Percentiles rank a stretch among this genome's conserved stretches.
Conservation (phyloP, 2,797 vertebrate species). For the Spinus pinus region DNA sequence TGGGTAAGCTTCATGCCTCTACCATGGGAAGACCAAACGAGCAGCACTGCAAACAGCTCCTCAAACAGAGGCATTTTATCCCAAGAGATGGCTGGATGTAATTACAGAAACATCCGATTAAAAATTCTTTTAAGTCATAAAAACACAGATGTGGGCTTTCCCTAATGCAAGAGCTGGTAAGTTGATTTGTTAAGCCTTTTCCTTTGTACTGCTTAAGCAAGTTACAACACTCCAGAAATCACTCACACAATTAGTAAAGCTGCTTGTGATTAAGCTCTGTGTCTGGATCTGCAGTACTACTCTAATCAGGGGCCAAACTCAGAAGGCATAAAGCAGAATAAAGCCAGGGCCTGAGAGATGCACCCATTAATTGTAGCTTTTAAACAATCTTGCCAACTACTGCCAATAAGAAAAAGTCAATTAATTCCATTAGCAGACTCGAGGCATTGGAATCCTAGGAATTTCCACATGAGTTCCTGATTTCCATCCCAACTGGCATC, state of each 20-base stretch:
- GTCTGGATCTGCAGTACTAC: background rate
- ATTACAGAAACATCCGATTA: constrained; percentile 34
- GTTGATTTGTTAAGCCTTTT: constrained; percentile 4
- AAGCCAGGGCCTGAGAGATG: background rate
- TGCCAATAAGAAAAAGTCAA: background rate
- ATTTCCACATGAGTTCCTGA: background rate
- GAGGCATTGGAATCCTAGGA: background rate
- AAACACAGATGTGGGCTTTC: constrained; percentile 9
- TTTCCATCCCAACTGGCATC: rapidly evolving
- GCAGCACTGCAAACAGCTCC: background rate
- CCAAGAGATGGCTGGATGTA: constrained; percentile 25
- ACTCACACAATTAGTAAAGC: constrained; percentile 25
- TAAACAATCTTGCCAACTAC: background rate
- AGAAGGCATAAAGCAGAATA: background rate
- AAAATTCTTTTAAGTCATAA: constrained; percentile 34
- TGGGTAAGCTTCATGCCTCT: background rate
- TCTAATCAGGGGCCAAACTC: background rate
- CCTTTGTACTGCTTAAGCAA: constrained; percentile 27
- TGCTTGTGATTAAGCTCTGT: background rate
- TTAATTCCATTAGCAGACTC: background rate
- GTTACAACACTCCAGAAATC: constrained; percentile 23
- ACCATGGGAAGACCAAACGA: background rate
- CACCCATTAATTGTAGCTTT: background rate
- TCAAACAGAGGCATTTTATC: background rate
- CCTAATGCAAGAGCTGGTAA: background rate